Percentiles rank a stretch among this genome's conserved stretches.
phyloP scores from a whole-genome alignment of 2,113 vertebrate genomes.

The Romanogobio albipinnatus region DNA sequence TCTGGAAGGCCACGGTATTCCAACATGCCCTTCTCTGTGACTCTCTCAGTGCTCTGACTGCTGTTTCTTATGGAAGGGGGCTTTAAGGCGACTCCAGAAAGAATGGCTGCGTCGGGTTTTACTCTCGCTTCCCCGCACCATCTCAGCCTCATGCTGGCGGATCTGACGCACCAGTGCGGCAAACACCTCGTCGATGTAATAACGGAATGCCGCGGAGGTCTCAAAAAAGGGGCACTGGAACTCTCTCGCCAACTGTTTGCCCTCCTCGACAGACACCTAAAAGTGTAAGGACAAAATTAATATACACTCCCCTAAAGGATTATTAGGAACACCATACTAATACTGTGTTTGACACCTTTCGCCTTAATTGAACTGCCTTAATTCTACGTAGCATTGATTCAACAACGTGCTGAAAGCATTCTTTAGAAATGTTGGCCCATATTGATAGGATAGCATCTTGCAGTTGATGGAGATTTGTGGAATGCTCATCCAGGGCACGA shows the following conservation, averaged over 20 bases:
- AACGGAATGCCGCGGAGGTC: slow-evolving; percentile 83
- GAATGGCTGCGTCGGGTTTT: slow-evolving; percentile 77
- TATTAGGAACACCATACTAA: no score
- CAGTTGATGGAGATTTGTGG: no score
- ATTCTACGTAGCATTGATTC: no score
- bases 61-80: slow-evolving; percentile 83
- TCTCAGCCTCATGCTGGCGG: slow-evolving; percentile 81
- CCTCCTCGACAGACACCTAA: slow-evolving; percentile 87
- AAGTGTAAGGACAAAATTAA: neutral
- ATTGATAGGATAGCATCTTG: no score
- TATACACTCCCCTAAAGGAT: no score
- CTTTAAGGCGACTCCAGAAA: slow-evolving; percentile 83
- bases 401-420: no score
- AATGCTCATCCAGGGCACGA: no score
- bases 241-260: slow-evolving; percentile 78
- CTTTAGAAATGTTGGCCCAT: no score
- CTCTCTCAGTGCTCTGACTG: slow-evolving; percentile 68
- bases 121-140: slow-evolving; percentile 73
- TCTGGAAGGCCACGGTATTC: neutral
- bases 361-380: no score
- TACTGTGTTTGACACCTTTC: no score
- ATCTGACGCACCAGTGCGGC: slow-evolving; percentile 86
- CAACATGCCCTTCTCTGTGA: neutral
- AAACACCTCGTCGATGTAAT: slow-evolving; percentile 87
- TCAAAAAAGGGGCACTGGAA: slow-evolving; percentile 89